Evolutionary conservation across 2,888 invertebrate genomes (phyloP).

Genomic region (Chouioia cunea): DNA sequence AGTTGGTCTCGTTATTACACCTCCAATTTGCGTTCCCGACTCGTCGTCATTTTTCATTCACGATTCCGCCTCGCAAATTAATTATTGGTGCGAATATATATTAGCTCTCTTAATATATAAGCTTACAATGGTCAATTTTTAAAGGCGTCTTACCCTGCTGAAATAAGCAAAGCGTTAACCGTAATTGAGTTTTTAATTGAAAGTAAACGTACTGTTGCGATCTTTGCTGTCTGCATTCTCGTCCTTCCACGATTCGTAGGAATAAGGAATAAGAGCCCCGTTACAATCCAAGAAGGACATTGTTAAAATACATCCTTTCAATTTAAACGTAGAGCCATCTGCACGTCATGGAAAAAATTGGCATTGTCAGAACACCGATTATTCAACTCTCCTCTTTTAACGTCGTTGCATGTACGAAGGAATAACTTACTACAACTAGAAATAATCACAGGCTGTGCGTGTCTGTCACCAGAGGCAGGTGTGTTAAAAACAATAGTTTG

Average conservation of each 20-base stretch:
- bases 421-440: conserved; percentile 83
- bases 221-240: conserved; percentile 77
- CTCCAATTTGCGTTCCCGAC: too few relatives aligned
- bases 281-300: conserved; percentile 97
- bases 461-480: conserved; percentile 84
- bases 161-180: neutral
- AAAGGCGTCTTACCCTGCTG: neutral
- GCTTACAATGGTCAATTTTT: neutral
- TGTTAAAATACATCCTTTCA: conserved; percentile 94
- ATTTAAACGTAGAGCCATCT: conserved; percentile 96
- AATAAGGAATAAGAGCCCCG: conserved; percentile 90
- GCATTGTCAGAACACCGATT: neutral
- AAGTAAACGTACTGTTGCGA: conserved; percentile 60
- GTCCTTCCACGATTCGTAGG: conserved; percentile 94
- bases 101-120: neutral
- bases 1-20: conserved; percentile 2
- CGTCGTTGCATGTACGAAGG: too few relatives aligned
- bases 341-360: conserved; percentile 49
- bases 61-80: too few relatives aligned
- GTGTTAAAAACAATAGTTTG: conserved; percentile 89
- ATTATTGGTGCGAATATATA: too few relatives aligned
- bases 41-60: too few relatives aligned
- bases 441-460: conserved; percentile 88
- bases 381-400: too few relatives aligned
- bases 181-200: neutral